A percentile compares a stretch with the other conserved stretches of the same genome.
Evolutionary conservation across 2,113 vertebrate genomes (phyloP).

Genomic region (Pardalotus punctatus): DNA sequence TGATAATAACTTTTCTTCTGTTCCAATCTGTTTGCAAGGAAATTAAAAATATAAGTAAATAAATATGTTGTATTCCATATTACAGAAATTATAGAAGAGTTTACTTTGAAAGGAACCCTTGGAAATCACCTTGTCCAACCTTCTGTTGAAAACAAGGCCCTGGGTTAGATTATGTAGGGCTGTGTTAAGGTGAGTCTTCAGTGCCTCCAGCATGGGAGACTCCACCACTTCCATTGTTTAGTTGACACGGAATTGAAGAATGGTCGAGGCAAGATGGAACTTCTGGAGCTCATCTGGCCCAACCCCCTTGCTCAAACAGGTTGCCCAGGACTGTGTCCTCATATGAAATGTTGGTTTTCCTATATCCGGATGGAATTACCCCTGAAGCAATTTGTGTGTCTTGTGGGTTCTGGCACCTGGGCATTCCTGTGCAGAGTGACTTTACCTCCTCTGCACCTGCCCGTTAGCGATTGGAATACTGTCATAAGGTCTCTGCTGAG

Average conservation of each 20-base stretch:
- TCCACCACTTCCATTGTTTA: not conserved
- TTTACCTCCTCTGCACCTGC: not conserved
- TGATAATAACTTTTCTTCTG: not conserved
- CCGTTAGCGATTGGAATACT: not conserved
- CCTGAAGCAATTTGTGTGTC: not conserved
- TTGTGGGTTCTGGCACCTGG: not conserved
- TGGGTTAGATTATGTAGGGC: not conserved
- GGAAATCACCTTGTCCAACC: not conserved
- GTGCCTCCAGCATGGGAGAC: not conserved
- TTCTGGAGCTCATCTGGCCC: not conserved
- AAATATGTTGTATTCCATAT: not conserved
- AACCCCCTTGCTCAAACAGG: rapidly evolving
- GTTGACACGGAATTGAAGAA: not conserved
- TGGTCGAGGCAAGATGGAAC: not conserved
- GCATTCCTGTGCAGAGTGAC: not conserved
- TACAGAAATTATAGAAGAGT: not conserved
- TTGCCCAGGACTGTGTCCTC: not conserved
- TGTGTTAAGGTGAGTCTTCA: not conserved
- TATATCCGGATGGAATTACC: not conserved
- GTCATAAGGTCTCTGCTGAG: not conserved
- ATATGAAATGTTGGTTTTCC: not conserved
- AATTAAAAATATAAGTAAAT: not conserved
- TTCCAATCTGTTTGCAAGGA: not conserved
- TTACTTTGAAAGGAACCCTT: not conserved
- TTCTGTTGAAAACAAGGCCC: rapidly evolving